Evolutionary conservation across 2,888 invertebrate species (phyloP).

Genomic region (Drosophila barbarae): DNA sequence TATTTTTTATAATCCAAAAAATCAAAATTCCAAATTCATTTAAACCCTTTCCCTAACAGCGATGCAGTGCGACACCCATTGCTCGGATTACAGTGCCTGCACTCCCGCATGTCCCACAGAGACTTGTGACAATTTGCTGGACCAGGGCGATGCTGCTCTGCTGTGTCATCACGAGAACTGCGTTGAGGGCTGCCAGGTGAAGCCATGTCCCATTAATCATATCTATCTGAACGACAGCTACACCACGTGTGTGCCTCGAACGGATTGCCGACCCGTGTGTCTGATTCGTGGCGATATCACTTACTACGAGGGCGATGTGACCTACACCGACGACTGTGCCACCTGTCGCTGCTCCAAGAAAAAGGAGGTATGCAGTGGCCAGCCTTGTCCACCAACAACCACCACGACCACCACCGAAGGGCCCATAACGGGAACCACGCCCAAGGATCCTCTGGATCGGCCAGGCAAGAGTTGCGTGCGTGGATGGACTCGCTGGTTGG

Average conservation of each 20-base stretch:
- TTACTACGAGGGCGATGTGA: constrained; percentile 89
- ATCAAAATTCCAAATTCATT: background rate
- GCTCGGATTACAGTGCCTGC: constrained; percentile 89
- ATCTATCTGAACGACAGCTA: constrained; percentile 86
- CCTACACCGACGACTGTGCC: constrained; percentile 88
- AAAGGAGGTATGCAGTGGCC: constrained; percentile 85
- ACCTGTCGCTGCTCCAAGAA: constrained; percentile 88
- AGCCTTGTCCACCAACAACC: background rate
- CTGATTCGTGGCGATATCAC: constrained; percentile 84
- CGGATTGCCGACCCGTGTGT: constrained; percentile 86
- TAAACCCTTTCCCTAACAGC: constrained; percentile 80
- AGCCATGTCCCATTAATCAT: constrained; percentile 86
- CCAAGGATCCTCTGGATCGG: constrained; percentile 40
- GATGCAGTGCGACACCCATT: constrained; percentile 92
- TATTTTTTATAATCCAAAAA: too few relatives aligned
- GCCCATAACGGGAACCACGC: constrained; percentile 59
- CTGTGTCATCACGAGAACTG: constrained; percentile 88
- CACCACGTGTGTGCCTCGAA: constrained; percentile 87
- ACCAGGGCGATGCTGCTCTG: constrained; percentile 83
- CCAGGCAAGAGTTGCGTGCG: constrained; percentile 80
- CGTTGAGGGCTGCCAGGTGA: constrained; percentile 90
- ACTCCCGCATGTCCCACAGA: constrained; percentile 89
- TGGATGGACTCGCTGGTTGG: constrained; percentile 92
- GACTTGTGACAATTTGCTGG: constrained; percentile 89
- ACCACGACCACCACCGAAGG: constrained; percentile 63